Percentiles rank a stretch among this genome's conserved stretches.
Conservation (phyloP, 2,888 invertebrate genomes). For the Adelphocoris suturalis region DNA sequence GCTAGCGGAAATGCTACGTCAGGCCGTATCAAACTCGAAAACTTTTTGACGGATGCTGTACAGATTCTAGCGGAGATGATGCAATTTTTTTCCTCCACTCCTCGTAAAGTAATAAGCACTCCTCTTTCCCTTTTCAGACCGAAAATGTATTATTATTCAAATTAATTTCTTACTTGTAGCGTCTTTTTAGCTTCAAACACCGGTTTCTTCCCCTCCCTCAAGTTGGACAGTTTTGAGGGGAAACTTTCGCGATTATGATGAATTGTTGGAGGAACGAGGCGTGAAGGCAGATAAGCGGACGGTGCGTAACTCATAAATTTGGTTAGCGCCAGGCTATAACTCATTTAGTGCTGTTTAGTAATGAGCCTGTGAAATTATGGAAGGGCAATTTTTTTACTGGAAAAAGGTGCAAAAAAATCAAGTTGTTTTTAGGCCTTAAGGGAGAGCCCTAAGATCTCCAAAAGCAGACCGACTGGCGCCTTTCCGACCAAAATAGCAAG, state of each 20-base stretch:
- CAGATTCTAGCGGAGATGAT: not conserved
- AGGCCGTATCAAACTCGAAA: conserved; percentile 23
- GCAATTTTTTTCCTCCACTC: not conserved
- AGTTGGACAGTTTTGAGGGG: conserved; percentile 6
- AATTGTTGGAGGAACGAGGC: not conserved
- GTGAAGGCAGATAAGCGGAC: not conserved
- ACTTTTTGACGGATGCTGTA: conserved; percentile 20
- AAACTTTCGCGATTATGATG: conserved; percentile 8
- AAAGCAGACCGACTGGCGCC: too few species aligned
- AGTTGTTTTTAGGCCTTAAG: too few species aligned
- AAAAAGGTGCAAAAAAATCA: too few species aligned
- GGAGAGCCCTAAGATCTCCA: too few species aligned
- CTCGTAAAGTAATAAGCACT: not conserved
- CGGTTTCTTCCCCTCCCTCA: not conserved
- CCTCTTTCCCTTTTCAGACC: not conserved
- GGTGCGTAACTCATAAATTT: conserved; percentile 21
- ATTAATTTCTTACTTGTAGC: conserved; percentile 39
- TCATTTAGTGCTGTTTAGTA: not conserved
- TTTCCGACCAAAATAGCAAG: too few species aligned
- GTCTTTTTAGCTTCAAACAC: not conserved
- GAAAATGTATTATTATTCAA: conserved; percentile 33
- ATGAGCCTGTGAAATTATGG: not conserved
- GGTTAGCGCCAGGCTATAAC: not conserved
- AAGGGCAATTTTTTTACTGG: too few species aligned
- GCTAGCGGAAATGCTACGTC: conserved; percentile 7